Evolutionary conservation across 2,888 invertebrate genomes (phyloP), one percentile per base, ranked within the genome.

Genomic region (Phengaris alcon): DNA sequence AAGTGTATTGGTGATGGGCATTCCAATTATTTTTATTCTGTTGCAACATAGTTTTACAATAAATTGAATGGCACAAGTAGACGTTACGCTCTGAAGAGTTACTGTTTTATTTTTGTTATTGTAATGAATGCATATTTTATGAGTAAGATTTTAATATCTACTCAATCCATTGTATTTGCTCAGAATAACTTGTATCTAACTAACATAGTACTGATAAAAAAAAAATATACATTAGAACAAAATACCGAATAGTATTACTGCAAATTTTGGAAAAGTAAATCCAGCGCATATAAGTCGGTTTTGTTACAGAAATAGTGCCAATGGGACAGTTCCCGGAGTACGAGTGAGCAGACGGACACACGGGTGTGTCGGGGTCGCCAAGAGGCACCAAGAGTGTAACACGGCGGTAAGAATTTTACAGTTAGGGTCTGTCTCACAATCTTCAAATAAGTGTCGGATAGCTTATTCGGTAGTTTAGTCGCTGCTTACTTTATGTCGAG

Each of bases 321-420:
- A 86, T 55, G 82, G 80, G 1, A 86, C 86, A 0, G 68, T 84
- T 12, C 77, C 86, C 0, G 81, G 86, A 6, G 87, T 87, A 9
- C 80, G 89, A 8, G 87, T 89, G 15, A 87, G 86, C 8, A 81
- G 91, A 76, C 86, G 88, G 75, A 82, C 80, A 74, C 35, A 75
- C 51, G 87, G 95, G 79, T 97, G 97, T 85, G 94, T 95, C 77
- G 97, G 97, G 55, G 94, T 96, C 59, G 95, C 96, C 84, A 96
- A 95, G 87, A 93, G 97, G 84, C 97, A 96, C 87, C 97, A 97
- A 82, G 95, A 97, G 82, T 97, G 97, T 88, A 97, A 97, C 88
- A 95, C 94, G 79, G 95, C 96, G 94, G 97, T 96, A 89, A 94
- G 88, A 46, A 3, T 35, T 35, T 35, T 35, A 35, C 35, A 35